These are phyloP conservation scores for Nycticorax nycticorax DNA, from an alignment of 2,113 vertebrate genomes.

Conservation along the genomic window DNA sequence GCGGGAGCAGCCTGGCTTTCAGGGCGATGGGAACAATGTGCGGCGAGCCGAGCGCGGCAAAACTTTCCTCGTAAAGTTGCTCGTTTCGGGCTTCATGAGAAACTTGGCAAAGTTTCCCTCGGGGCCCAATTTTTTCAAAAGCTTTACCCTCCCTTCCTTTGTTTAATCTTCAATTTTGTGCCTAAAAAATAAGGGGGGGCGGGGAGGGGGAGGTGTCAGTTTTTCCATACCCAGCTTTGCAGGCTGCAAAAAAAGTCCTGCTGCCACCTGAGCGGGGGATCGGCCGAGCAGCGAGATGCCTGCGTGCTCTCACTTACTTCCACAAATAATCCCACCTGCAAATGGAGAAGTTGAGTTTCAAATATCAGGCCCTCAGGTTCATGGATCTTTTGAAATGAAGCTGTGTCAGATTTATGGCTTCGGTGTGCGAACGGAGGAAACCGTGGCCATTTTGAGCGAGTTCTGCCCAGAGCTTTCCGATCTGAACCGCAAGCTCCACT, in stretches of 20 bases:
- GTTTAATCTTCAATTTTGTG: conserved; percentile 26
- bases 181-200: neutral
- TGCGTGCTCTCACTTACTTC: conserved; percentile 32
- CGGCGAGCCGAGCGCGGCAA: neutral
- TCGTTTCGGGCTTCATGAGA: neutral
- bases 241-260: neutral
- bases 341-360: conserved; percentile 44
- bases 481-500: neutral
- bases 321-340: conserved; percentile 67
- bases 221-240: conserved; percentile 18
- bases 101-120: conserved; percentile 49
- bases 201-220: neutral
- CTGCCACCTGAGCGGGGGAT: conserved; percentile 51
- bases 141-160: conserved; percentile 25
- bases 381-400: neutral
- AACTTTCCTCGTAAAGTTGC: conserved; percentile 36
- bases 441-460: conserved; percentile 38
- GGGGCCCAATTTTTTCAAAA: neutral
- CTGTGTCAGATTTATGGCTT: conserved; percentile 50
- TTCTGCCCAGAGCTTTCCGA: neutral
- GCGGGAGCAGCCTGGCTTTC: neutral
- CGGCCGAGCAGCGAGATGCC: conserved; percentile 1
- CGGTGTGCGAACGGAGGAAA: neutral
- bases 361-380: conserved; percentile 49
- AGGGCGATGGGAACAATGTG: neutral